Conservation (phyloP, 2,888 invertebrate species). For the Diachrysia chrysitis region DNA sequence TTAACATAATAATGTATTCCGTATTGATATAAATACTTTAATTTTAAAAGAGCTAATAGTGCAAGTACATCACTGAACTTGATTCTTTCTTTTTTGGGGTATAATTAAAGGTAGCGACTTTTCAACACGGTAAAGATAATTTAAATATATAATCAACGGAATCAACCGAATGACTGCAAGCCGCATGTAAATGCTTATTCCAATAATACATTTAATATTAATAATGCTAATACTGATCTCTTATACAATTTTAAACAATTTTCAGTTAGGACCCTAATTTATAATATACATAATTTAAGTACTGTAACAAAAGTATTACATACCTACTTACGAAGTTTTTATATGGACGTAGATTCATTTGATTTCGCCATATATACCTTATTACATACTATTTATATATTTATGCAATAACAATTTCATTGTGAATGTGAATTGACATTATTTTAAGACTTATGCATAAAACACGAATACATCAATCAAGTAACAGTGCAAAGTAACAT, state of each 20-base stretch:
- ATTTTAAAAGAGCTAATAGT: too few relatives aligned
- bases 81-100: too few relatives aligned
- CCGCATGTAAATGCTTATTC: not conserved
- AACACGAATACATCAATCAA: slow-evolving; percentile 50
- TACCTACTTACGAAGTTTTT: not conserved
- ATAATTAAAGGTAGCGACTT: not conserved
- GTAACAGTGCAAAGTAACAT: slow-evolving; percentile 58
- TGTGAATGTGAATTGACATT: slow-evolving; percentile 56
- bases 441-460: slow-evolving; percentile 38
- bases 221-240: not conserved
- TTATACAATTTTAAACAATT: not conserved
- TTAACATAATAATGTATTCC: too few relatives aligned
- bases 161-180: not conserved
- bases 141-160: too few relatives aligned
- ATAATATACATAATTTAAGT: too few relatives aligned
- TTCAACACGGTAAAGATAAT: not conserved
- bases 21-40: too few relatives aligned
- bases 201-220: slow-evolving; percentile 1
- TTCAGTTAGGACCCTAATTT: not conserved
- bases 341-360: slow-evolving; percentile 1
- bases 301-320: slow-evolving; percentile 2
- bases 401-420: slow-evolving; percentile 44
- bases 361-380: not conserved
- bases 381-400: slow-evolving; percentile 13
- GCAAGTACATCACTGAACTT: too few relatives aligned